phyloP scores from a whole-genome alignment of 2,113 vertebrate species.

The Chaetura pelagica region DNA sequence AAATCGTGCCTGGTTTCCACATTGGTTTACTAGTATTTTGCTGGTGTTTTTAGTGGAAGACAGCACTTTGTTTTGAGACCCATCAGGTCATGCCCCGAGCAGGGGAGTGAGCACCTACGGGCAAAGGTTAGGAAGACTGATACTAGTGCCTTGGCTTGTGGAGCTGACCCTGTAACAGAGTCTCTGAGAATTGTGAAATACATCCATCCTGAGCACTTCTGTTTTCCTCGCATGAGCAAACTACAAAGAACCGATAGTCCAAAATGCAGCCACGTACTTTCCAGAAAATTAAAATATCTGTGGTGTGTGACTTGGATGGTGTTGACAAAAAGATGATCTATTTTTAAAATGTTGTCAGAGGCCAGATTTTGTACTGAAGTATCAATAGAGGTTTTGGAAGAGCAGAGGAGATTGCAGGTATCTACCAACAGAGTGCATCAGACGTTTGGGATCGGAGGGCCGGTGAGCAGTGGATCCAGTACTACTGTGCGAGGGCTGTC shows the following conservation, averaged over 20 bases:
- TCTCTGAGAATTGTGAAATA: not conserved
- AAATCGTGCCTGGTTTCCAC: not conserved
- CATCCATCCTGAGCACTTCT: not conserved
- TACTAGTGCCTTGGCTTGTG: not conserved
- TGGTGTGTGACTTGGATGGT: not conserved
- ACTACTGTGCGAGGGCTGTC: conserved; percentile 57
- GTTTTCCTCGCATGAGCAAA: not conserved
- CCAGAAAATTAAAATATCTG: not conserved
- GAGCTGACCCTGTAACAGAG: not conserved
- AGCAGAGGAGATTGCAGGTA: conserved; percentile 46
- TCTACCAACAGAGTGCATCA: conserved; percentile 68
- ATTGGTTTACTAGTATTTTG: not conserved
- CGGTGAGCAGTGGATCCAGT: not conserved
- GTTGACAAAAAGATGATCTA: not conserved
- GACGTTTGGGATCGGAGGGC: conserved; percentile 62
- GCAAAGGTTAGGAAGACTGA: not conserved
- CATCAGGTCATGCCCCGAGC: not conserved
- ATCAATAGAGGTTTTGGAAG: not conserved
- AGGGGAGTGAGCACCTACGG: not conserved
- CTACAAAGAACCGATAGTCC: not conserved
- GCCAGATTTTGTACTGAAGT: not conserved
- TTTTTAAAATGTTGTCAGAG: conserved; percentile 10
- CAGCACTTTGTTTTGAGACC: not conserved
- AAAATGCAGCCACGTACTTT: not conserved
- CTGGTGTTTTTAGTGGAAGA: not conserved